A percentile compares a stretch with the other conserved stretches of the same genome.
Evolutionary conservation across 2,888 invertebrate species (phyloP).

Genomic region (Glaucopsyche alexis): DNA sequence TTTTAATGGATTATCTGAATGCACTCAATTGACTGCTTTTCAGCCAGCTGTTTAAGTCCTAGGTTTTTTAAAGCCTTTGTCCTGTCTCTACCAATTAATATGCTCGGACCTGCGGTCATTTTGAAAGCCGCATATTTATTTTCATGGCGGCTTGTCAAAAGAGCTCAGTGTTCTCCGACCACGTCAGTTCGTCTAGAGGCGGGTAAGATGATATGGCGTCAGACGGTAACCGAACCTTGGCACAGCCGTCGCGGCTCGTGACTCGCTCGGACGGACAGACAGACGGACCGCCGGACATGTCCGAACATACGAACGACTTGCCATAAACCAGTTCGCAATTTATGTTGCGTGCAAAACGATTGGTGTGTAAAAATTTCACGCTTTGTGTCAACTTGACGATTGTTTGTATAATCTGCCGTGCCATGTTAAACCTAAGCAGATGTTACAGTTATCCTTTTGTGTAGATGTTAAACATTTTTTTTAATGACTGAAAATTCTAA

Average conservation of each 20-base stretch:
- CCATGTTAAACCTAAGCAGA: background rate
- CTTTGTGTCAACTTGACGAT: constrained; percentile 25
- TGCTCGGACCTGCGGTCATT: background rate
- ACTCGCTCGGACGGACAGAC: constrained; percentile 62
- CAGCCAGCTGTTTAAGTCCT: background rate
- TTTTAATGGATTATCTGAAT: background rate
- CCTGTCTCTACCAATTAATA: constrained; percentile 1
- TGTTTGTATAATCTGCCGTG: background rate
- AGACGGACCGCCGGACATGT: constrained; percentile 51
- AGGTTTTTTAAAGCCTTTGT: background rate
- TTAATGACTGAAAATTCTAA: no score
- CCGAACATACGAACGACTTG: background rate
- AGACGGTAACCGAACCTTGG: constrained; percentile 64
- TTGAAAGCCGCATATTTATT: background rate
- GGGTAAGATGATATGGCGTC: constrained; percentile 49
- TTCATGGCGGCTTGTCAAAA: constrained; percentile 23
- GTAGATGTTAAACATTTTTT: no score
- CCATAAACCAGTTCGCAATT: constrained; percentile 38
- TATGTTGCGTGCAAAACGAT: constrained; percentile 37
- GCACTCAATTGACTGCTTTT: background rate
- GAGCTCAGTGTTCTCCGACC: background rate
- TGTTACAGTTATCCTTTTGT: background rate
- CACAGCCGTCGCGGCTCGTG: constrained; percentile 52
- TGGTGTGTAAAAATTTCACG: constrained; percentile 39
- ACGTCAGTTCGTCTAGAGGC: constrained; percentile 22